phyloP scores from a whole-genome alignment of 2,797 vertebrate species.

The Distichodus sexfasciatus region DNA sequence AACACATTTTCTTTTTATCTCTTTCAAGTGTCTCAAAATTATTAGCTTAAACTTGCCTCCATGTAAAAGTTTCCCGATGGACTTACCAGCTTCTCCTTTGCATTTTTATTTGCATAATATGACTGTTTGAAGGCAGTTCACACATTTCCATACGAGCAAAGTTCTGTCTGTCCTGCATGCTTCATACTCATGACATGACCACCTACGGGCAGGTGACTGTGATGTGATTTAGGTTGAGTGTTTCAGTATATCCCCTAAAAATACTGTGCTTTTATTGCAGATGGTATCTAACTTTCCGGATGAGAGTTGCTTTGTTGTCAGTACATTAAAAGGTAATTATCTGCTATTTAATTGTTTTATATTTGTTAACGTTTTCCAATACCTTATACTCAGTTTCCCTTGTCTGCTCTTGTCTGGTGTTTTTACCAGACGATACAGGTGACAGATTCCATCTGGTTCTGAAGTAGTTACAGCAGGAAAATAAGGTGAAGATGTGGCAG shows the following conservation, averaged over 20 bases:
- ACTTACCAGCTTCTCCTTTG: constrained; percentile 14
- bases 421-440: constrained; percentile 74
- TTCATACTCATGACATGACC: background rate
- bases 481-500: constrained; percentile 64
- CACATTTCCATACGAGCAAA: background rate
- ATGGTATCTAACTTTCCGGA: constrained; percentile 93
- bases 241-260: background rate
- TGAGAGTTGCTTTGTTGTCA: constrained; percentile 89
- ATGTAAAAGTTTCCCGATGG: background rate
- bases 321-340: constrained; percentile 84
- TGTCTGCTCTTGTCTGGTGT: background rate
- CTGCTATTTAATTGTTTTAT: background rate
- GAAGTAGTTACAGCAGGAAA: constrained; percentile 60
- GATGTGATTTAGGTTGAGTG: background rate
- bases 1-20: background rate
- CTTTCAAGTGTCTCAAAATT: too few relatives aligned
- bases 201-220: too few relatives aligned
- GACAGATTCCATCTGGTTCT: constrained; percentile 82
- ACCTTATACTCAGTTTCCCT: background rate
- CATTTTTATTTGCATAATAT: constrained; percentile 51
- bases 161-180: background rate
- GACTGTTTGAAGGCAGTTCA: background rate
- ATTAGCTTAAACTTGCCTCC: too few relatives aligned
- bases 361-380: background rate
- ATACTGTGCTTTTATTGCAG: constrained; percentile 64